These are phyloP conservation scores for Cephus rjabovi DNA, from an alignment of 2,888 invertebrate genomes.

Conservation along the genomic window DNA sequence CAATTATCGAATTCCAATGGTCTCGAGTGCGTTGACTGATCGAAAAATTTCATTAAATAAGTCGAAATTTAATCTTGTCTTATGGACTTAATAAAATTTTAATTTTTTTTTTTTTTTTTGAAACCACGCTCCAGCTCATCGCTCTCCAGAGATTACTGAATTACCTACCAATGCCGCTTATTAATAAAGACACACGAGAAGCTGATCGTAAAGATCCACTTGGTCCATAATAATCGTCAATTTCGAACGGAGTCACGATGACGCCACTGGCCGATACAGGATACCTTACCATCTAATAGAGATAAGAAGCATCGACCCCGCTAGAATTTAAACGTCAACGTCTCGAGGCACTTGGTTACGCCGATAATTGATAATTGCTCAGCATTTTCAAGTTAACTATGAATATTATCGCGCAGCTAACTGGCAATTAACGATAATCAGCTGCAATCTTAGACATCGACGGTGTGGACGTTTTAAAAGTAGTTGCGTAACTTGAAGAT, in stretches of 20 bases:
- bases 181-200: too few relatives aligned
- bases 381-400: conserved; percentile 12
- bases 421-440: conserved; percentile 20
- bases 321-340: conserved; percentile 6
- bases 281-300: not conserved
- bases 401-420: conserved; percentile 14
- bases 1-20: not conserved
- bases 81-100: not conserved
- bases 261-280: too few relatives aligned
- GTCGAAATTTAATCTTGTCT: not conserved
- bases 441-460: conserved; percentile 18
- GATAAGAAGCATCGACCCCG: not conserved
- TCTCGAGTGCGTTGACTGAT: not conserved
- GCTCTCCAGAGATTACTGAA: too few relatives aligned
- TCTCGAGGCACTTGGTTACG: not conserved
- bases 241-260: not conserved
- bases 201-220: not conserved
- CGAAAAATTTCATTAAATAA: not conserved
- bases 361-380: conserved; percentile 22
- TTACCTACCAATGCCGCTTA: too few relatives aligned
- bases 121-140: not conserved
- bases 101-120: not conserved
- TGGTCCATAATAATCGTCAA: not conserved
- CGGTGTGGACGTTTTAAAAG: conserved; percentile 18
- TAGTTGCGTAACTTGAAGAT: not conserved